Conservation (phyloP, 2,888 invertebrate species). For the Netelia melanura region DNA sequence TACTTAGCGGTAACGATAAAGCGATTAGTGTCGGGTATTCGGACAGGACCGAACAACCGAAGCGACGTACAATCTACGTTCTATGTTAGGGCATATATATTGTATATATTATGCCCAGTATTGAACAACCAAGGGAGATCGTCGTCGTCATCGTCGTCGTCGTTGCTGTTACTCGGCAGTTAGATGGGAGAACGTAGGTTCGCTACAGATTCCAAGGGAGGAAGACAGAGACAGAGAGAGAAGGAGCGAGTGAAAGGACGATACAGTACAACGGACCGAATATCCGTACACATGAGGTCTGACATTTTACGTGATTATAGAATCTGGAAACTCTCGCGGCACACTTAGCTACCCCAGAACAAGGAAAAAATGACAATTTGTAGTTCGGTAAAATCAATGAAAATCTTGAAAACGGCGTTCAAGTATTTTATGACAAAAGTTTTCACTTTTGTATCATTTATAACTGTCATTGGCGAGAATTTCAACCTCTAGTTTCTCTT, state of each 20-base stretch:
- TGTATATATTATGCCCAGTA: constrained; percentile 2
- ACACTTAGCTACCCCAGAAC: too few relatives aligned
- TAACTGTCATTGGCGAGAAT: too few relatives aligned
- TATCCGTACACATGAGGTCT: constrained; percentile 29
- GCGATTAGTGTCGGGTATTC: constrained; percentile 65
- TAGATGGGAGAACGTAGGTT: constrained; percentile 24
- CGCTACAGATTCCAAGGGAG: background rate
- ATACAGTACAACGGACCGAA: constrained; percentile 32
- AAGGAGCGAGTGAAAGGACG: background rate
- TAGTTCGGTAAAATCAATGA: too few relatives aligned
- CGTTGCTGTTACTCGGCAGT: constrained; percentile 43
- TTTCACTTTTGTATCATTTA: too few relatives aligned
- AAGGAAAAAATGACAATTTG: too few relatives aligned
- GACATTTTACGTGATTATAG: background rate
- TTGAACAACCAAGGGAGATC: constrained; percentile 45
- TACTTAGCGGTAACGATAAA: constrained; percentile 64
- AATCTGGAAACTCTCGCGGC: too few relatives aligned
- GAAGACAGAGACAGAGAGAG: background rate
- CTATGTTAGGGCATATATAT: constrained; percentile 19
- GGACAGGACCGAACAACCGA: constrained; percentile 59
- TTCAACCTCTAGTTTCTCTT: too few relatives aligned
- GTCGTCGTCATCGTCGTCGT: constrained; percentile 50
- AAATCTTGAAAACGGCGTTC: too few relatives aligned
- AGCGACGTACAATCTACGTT: constrained; percentile 57
- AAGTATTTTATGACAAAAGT: too few relatives aligned